A percentile compares a stretch with the other conserved stretches of the same genome.
phyloP scores from a whole-genome alignment of 2,113 vertebrate species.

The Morone saxatilis region DNA sequence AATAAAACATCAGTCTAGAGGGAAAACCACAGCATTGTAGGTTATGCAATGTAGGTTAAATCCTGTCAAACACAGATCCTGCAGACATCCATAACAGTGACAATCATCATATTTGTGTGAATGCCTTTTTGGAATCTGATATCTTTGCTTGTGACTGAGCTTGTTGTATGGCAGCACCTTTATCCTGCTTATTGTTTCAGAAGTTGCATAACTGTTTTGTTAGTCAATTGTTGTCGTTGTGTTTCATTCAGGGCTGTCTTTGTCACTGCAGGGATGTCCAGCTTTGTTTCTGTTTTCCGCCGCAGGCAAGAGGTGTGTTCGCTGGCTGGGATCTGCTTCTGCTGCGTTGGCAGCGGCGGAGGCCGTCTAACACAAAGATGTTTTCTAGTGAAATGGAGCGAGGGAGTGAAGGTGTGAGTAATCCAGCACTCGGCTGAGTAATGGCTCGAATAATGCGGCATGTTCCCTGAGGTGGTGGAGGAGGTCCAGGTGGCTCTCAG shows the following conservation, averaged over 20 bases:
- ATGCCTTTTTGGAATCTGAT: conserved; percentile 38
- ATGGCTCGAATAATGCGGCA: conserved; percentile 13
- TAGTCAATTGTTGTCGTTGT: neutral
- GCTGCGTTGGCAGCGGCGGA: neutral
- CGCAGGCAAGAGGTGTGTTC: conserved; percentile 41
- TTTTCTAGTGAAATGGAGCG: neutral
- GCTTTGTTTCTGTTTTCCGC: conserved; percentile 35
- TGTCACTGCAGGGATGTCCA: neutral
- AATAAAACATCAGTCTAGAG: neutral
- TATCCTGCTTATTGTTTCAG: conserved; percentile 14
- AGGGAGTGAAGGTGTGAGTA: conserved; percentile 58
- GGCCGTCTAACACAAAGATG: conserved; percentile 13
- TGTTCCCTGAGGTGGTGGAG: conserved; percentile 39
- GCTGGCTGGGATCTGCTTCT: conserved; percentile 17
- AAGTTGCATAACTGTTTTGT: conserved; percentile 46
- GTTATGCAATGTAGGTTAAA: conserved; percentile 35
- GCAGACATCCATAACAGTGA: conserved; percentile 5
- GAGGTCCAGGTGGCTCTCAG: conserved; percentile 49
- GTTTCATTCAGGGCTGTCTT: neutral
- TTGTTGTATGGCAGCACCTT: conserved; percentile 36
- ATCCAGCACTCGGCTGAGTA: conserved; percentile 51
- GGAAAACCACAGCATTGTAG: neutral
- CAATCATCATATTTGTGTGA: conserved; percentile 12
- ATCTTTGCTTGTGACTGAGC: conserved; percentile 22
- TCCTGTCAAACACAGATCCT: neutral